Base-by-base conservation (phyloP, 2,888 invertebrate species). In the Phalera bucephala region DNA sequence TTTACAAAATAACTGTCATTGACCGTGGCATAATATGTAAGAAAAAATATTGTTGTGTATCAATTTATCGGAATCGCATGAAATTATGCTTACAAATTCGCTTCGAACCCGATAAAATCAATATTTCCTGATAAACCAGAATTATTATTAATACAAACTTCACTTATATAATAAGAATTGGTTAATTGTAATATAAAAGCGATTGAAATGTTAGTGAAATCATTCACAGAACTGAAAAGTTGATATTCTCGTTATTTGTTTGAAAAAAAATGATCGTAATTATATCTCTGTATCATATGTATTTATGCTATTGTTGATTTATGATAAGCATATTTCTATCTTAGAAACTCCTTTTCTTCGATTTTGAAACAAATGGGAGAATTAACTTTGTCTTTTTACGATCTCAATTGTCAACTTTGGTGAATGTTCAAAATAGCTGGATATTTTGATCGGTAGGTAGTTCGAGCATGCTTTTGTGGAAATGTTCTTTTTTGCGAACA, bases 151-250 rank as follows among this genome's bases (percentile, higher is more conserved):
- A 31, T 44, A 38, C 39, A 31, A 45, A 32, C 44, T 44, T 37
- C 45, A 41, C 36, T 43, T 50, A 40, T 60, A 57, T 43, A n/a
- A 49, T 55, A 58, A 58, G 41, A 53, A 53, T 58, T 52, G 49
- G 51, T 52, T 32, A 28, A 41, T 44, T 49, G 56, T 57, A 61
- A 59, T 72, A 49, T 72, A 68, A 70, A 75, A 71, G 65, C 66
- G 67, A 69, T 73, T 73, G 66, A 65, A 72, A 73, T 72, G 84
- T 88, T 88, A 86, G 90, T 90, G 90, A 89, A 58, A 74, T 68
- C 62, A 84, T 83, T 89, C 89, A 90, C 90, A 88, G 90, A 86
- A 90, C 90, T 90, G 90, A 90, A 83, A 80, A 83, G 85, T 70
- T 79, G 73, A 80, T 84, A 81, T 84, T 83, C 80, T 87, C 83